These are phyloP conservation scores for Gallinago paraguaiae DNA, from an alignment of 2,113 vertebrate species.

Conservation along the genomic window DNA sequence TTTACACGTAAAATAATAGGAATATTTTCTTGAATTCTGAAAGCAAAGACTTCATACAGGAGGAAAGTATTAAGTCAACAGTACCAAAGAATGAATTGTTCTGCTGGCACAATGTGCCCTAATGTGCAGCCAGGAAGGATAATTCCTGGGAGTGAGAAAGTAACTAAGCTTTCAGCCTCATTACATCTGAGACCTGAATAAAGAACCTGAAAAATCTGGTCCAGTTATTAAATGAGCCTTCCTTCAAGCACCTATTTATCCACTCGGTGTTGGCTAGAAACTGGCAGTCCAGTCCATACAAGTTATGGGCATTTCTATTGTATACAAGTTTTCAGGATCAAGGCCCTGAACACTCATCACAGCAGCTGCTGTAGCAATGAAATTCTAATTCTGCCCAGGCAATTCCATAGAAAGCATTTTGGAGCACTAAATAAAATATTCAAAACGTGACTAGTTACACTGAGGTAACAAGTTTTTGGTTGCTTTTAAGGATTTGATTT, in stretches of 20 bases:
- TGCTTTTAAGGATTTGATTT: background rate
- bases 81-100: background rate
- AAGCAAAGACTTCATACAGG: background rate
- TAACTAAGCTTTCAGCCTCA: background rate
- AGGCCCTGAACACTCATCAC: background rate
- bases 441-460: background rate
- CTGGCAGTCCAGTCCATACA: background rate
- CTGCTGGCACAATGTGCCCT: background rate
- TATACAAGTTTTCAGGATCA: fast-evolving
- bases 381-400: background rate
- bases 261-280: background rate
- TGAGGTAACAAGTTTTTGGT: background rate
- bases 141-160: background rate
- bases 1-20: background rate
- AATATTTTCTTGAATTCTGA: background rate
- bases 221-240: background rate
- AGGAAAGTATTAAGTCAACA: background rate
- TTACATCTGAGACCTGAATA: background rate
- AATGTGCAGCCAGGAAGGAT: background rate
- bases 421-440: background rate
- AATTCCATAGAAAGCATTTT: background rate
- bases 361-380: background rate
- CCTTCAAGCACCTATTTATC: background rate
- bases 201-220: background rate
- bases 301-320: background rate